A percentile compares a stretch with the other conserved stretches of the same genome.
Evolutionary conservation across 1,140 invertebrate species (phyloP).

Genomic region (Drosophila sucinea): DNA sequence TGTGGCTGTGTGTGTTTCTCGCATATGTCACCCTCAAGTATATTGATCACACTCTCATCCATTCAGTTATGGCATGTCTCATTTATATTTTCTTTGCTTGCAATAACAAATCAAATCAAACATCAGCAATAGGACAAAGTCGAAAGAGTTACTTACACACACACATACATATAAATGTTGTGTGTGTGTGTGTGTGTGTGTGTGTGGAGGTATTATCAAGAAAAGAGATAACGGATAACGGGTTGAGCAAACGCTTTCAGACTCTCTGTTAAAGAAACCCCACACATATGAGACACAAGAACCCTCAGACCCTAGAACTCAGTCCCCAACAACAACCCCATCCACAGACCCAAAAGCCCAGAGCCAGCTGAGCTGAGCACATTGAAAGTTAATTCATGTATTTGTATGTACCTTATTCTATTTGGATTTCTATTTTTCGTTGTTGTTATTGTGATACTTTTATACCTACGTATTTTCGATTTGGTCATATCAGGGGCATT

Average conservation of each 20-base stretch:
- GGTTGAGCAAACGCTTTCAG: constrained; percentile 60
- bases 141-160: constrained; percentile 40
- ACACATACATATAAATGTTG: constrained; percentile 12
- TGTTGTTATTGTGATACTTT: too few relatives aligned
- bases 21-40: constrained; percentile 4
- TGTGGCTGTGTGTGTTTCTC: background rate
- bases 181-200: constrained; percentile 16
- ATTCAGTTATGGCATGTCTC: constrained; percentile 23
- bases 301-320: background rate
- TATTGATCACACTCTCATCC: constrained; percentile 16
- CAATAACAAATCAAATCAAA: constrained; percentile 55
- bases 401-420: background rate
- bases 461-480: background rate
- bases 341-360: background rate
- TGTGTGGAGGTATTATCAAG: constrained; percentile 60
- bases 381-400: constrained; percentile 21
- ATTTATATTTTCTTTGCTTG: constrained; percentile 21
- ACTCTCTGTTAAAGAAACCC: constrained; percentile 55
- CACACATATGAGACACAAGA: constrained; percentile 30
- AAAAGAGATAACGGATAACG: constrained; percentile 62
- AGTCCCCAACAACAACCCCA: too few relatives aligned
- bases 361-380: constrained; percentile 17
- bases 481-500: constrained; percentile 30
- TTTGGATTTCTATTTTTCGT: background rate
- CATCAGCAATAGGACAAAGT: constrained; percentile 62